Conservation (phyloP, 2,113 vertebrate genomes). For the Tympanuchus pallidicinctus region DNA sequence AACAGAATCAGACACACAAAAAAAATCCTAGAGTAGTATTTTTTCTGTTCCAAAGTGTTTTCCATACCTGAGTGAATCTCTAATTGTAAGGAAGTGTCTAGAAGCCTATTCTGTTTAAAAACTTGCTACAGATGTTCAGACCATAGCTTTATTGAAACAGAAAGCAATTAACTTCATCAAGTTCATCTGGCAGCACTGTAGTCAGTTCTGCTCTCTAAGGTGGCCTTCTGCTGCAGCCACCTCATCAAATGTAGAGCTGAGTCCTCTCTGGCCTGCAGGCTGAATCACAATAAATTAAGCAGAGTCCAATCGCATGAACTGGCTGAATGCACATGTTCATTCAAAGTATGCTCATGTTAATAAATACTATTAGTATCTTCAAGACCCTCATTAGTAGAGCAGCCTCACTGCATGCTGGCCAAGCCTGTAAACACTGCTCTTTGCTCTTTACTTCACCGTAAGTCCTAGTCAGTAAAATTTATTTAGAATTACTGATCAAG, state of each 20-base stretch:
- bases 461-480: neutral
- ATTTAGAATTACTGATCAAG: neutral
- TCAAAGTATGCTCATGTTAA: neutral
- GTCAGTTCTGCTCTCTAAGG: neutral
- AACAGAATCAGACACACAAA: neutral
- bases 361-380: neutral
- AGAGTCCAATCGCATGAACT: neutral
- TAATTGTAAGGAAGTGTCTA: neutral
- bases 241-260: neutral
- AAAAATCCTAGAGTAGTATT: neutral
- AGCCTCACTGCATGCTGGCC: accelerated
- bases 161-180: constrained; percentile 3
- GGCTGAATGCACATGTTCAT: neutral
- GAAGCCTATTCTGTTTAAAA: neutral
- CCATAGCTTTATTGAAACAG: neutral
- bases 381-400: neutral
- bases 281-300: neutral
- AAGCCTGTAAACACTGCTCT: neutral
- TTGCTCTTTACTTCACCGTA: neutral
- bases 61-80: neutral
- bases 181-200: neutral
- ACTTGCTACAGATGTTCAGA: neutral
- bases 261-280: neutral
- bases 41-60: neutral
- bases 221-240: neutral